Base-by-base conservation (phyloP, 2,113 vertebrate species). In the Todiramphus saurophagus region DNA sequence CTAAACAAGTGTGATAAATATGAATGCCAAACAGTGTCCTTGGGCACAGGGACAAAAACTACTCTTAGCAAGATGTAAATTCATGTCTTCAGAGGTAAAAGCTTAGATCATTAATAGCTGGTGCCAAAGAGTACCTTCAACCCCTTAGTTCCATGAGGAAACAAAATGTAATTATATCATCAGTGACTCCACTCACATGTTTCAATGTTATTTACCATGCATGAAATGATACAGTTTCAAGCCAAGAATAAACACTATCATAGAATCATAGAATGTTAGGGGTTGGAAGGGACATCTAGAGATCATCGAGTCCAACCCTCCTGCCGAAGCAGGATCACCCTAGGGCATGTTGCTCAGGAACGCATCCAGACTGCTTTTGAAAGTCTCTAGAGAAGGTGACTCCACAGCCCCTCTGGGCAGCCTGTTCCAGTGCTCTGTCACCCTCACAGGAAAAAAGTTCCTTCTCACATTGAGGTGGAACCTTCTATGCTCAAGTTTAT, bases 1-100 rank as follows among this genome's bases (percentile, higher is more conserved):
- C 37, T 64, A 77, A 94, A 64, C 25, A 82, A 60, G 46, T 78
- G 63, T 70, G 75, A 67, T 75, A 94, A 78, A 70, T 83, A 77
- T 64, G 39, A 77, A 78, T 68, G 62, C 69, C 77, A n/a, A n/a
- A n/a, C n/a, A 33, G 50, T 88, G 90, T 93, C 76, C 72, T 78
- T 83, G 53, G 74, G 81, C 93, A 84, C 70, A 53, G n/a, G 35
- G 87, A 96, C 83, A 94, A 92, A 83, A 64, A 8, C 37, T 67
- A 16, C 60, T 83, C 53, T 70, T 88, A 70, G 44, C 43, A 50
- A 44, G 56, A 37, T 44, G 60, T 82, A 56, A 90, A 97, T 94
- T 81, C 20, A 41, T 44, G n/a, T 90, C 24, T 89, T 82, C 44
- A 72, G 74, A 78, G 48, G 31, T 56, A 64, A 92, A 94, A 92